Evolutionary conservation across 2,113 vertebrate genomes (phyloP), one percentile per base, ranked within the genome.

Genomic region (Larimichthys crocea): DNA sequence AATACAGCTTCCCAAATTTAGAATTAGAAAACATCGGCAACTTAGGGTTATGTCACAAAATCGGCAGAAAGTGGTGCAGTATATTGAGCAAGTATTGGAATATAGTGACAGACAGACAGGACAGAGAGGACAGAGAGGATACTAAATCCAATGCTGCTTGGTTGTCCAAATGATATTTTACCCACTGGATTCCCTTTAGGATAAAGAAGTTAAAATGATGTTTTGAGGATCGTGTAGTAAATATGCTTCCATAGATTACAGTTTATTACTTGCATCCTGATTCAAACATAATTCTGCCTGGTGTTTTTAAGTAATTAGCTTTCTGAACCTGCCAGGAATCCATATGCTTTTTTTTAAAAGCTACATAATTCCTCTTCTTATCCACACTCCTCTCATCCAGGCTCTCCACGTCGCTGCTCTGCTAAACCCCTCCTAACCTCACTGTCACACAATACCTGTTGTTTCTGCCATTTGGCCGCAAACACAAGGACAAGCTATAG

Each of bases 391-490:
- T 62, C 12, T n/a, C 55, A 19, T 74, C 22, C 59, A n/a, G 6
- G 40, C 46, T 14, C 74, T 76, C 22, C 62, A 40, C 67, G 66
- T 56, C 67, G 35, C 66, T 11, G 26, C 74, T 78, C 48, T 68
- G n/a, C 60, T 78, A 55, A 73, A 82, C 35, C 60, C 62, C 31
- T 50, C 17, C 52, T 52, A n/a, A 76, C 80, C 55, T 57, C 55
- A 46, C 72, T 79, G 75, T 75, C 66, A 73, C 91, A 85, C 74
- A 86, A 72, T 90, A 89, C 86, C 87, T 86, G 88, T 74, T 90
- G 86, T 88, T 80, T 49, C 49, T 70, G 74, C 72, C 76, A n/a
- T 76, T 85, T 88, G 82, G 74, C 82, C 85, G 64, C 46, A 69
- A 88, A 91, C 80, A 89, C 86, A 88, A 86, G 86, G 84, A 87